phyloP scores from a whole-genome alignment of 2,113 vertebrate genomes.

The Dicrurus megarhynchus region DNA sequence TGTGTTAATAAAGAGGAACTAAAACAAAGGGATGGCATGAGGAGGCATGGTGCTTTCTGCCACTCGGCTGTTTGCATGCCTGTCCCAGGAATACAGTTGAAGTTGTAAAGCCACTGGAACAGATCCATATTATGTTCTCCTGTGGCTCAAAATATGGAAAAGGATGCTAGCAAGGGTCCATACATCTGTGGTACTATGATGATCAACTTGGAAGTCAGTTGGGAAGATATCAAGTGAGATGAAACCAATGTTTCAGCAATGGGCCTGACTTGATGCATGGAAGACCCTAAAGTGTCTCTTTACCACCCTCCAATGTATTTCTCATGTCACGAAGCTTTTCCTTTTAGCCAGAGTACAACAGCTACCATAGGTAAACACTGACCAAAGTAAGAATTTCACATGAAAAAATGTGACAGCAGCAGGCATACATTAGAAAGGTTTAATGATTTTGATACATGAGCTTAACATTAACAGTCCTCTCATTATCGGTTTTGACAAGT shows the following conservation, averaged over 20 bases:
- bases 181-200: neutral
- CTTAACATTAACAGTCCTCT: neutral
- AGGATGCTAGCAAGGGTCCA: neutral
- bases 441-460: neutral
- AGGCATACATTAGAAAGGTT: neutral
- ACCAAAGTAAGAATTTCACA: neutral
- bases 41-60: neutral
- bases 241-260: neutral
- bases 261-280: neutral
- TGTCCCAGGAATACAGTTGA: neutral
- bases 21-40: neutral
- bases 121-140: neutral
- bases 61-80: neutral
- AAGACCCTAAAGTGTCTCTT: neutral
- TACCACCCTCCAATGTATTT: rapidly evolving
- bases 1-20: neutral
- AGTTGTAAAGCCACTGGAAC: neutral
- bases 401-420: neutral
- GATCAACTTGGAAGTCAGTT: neutral
- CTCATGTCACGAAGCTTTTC: neutral
- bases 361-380: neutral
- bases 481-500: neutral
- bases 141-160: rapidly evolving
- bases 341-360: neutral
- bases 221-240: neutral